These are phyloP conservation scores for Disparrhopalites patrizii DNA, from an alignment of 2,888 invertebrate species.

Conservation along the genomic window DNA sequence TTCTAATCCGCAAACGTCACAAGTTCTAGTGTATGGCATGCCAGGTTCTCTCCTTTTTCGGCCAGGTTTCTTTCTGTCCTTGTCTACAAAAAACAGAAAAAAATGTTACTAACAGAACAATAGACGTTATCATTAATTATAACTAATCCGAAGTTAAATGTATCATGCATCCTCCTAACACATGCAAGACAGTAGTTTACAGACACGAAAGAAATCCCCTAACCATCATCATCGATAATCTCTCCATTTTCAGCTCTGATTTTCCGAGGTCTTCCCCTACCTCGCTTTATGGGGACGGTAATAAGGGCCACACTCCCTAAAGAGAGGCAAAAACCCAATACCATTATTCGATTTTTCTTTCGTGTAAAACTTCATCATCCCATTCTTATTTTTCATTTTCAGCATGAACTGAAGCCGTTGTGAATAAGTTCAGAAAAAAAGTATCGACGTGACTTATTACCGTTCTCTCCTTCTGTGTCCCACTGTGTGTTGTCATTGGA, in stretches of 20 bases:
- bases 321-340: too few species aligned
- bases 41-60: constrained; percentile 19
- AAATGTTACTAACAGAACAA: neutral
- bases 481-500: constrained; percentile 8
- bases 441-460: too few species aligned
- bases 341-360: too few species aligned
- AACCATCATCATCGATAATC: constrained; percentile 10
- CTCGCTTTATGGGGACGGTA: constrained; percentile 15
- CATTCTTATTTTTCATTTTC: too few species aligned
- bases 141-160: neutral
- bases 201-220: neutral
- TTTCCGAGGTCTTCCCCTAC: constrained; percentile 23
- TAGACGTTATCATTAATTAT: neutral
- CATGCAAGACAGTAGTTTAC: neutral
- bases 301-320: neutral
- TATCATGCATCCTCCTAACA: neutral
- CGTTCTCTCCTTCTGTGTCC: constrained; percentile 17
- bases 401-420: too few species aligned
- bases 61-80: constrained; percentile 1
- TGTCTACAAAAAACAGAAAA: neutral
- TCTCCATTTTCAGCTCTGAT: constrained; percentile 15
- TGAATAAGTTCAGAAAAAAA: too few species aligned
- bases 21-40: constrained; percentile 13
- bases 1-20: constrained; percentile 16
- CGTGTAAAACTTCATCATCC: too few species aligned